Percentiles rank a stretch among this genome's conserved stretches.
These are phyloP conservation scores for Lytechinus pictus DNA, from an alignment of 35 echinoderm and acorn worm species.

Conservation along the genomic window DNA sequence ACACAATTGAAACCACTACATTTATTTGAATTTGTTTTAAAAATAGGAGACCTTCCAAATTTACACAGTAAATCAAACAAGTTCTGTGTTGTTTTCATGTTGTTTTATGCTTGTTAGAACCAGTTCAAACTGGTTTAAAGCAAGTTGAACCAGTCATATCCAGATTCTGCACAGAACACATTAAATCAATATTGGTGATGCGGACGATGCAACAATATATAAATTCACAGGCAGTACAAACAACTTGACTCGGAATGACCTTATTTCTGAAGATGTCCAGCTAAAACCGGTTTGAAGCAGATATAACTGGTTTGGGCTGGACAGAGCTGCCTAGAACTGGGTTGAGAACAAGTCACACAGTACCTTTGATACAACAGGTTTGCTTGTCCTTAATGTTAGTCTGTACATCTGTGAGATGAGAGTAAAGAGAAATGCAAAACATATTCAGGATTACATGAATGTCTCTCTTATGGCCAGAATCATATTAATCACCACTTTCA, in stretches of 20 bases:
- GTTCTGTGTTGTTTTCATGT: neutral
- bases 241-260: conserved; percentile 39
- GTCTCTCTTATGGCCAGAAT: too few species aligned
- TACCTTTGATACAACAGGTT: conserved; percentile 76
- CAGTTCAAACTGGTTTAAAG: neutral
- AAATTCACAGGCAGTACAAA: conserved; percentile 16
- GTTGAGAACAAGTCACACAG: conserved; percentile 77
- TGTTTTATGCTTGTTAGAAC: neutral
- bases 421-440: neutral
- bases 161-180: neutral
- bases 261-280: conserved; percentile 1
- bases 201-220: neutral
- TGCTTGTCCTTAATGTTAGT: conserved; percentile 90
- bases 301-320: neutral
- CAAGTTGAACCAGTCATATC: neutral
- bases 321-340: conserved; percentile 76
- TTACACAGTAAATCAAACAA: neutral
- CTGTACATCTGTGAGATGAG: conserved; percentile 88
- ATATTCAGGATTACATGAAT: too few species aligned
- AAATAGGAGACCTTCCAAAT: neutral
- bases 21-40: neutral
- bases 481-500: too few species aligned
- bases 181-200: neutral
- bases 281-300: conserved; percentile 8
- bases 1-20: neutral